Base-by-base conservation (phyloP, 2,888 invertebrate species). In the Microctonus brassicae region DNA sequence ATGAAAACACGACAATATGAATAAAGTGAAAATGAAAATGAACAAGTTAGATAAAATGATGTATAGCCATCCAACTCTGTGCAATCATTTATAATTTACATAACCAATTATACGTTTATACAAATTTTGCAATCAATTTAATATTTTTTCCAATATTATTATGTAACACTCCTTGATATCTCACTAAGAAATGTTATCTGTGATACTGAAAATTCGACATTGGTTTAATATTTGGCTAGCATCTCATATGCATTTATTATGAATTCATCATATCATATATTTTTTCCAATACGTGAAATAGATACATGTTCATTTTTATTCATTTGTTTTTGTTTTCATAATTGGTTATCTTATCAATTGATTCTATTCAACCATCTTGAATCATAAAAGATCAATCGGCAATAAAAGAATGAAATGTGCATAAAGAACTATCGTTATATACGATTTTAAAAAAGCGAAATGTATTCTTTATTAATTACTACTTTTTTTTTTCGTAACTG, bases 321-420 rank as follows among this genome's bases (percentile, higher is more conserved):
- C 10, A 33, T 42, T 42, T 22, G 11, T 11, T 26, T 29, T 26
- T 17, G 22, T 29, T 58, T 29, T 58, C n/a, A n/a, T 17, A 9
- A 29, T n/a, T 60, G 36, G 4, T 36, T 36, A 20, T 36, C 29
- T 39, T 24, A 47, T 68, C 47, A 39, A 68, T 63, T 24, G 42
- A n/a, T 62, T 58, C 34, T 17, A 33, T 58, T 72, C 47, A 69
- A 55, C 42, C 63, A 64, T 67, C 63, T 73, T 61, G 69, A 75
- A 72, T 65, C 33, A 80, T 76, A 75, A 81, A 82, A 79, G 79
- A 80, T 78, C 73, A 76, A 81, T 73, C 70, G 72, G 78, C 72
- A 77, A 78, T 20, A 6, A 76, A 73, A n/a, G 64, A 76, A 76
- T 73, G 69, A 75, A 79, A 80, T 68, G 34, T 58, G 1, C 3